phyloP scores from a whole-genome alignment of 1,140 invertebrate species.

The Copidosoma floridanum region DNA sequence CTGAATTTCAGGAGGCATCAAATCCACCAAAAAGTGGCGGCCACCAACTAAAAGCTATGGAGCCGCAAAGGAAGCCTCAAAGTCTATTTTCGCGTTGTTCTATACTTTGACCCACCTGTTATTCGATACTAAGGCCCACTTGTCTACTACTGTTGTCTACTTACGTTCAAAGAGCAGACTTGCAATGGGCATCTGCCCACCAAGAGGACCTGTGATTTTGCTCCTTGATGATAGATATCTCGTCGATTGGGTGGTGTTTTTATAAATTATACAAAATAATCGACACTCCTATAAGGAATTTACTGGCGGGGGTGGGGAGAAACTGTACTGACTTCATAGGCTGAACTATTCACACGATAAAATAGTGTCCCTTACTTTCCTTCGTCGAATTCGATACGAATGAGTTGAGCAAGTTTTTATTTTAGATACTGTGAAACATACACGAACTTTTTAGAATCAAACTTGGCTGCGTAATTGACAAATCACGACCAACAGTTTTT shows the following conservation, averaged over 20 bases:
- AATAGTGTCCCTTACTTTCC: slow-evolving; percentile 21
- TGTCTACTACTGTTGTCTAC: slow-evolving; percentile 43
- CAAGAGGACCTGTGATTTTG: slow-evolving; percentile 43
- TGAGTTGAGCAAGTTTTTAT: slow-evolving; percentile 15
- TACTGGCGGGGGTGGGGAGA: too few species aligned
- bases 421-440: slow-evolving; percentile 23
- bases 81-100: slow-evolving; percentile 73
- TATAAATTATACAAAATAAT: slow-evolving; percentile 41
- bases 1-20: slow-evolving; percentile 68
- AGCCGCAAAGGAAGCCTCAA: slow-evolving; percentile 70
- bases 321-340: slow-evolving; percentile 35
- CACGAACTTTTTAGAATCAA: slow-evolving; percentile 13
- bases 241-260: slow-evolving; percentile 44
- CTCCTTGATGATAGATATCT: slow-evolving; percentile 44
- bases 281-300: slow-evolving; percentile 36
- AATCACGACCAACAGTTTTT: slow-evolving; percentile 14
- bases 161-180: slow-evolving; percentile 43
- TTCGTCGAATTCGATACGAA: slow-evolving; percentile 23
- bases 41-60: slow-evolving; percentile 68
- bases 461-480: slow-evolving; percentile 13
- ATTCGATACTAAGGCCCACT: slow-evolving; percentile 42
- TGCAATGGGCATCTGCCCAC: slow-evolving; percentile 29
- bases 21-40: slow-evolving; percentile 73
- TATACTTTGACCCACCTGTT: slow-evolving; percentile 66
- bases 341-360: slow-evolving; percentile 25